Percentiles rank a stretch among this genome's conserved stretches.
These are phyloP conservation scores for Anser brachyrhynchus DNA, from an alignment of 2,113 vertebrate genomes.

Conservation along the genomic window DNA sequence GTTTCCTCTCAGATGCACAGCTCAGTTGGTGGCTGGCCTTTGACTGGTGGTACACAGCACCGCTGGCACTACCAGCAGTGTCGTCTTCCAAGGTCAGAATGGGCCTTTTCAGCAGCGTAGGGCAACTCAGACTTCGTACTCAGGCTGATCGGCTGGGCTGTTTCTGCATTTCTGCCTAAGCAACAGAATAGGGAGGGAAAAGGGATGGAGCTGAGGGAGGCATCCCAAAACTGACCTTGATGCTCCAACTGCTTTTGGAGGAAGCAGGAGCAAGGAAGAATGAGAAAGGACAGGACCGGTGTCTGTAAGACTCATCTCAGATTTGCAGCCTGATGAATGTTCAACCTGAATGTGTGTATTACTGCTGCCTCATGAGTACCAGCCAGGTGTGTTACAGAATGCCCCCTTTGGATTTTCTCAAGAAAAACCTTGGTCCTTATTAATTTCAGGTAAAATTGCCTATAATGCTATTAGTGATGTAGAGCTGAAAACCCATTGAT, in stretches of 20 bases:
- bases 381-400: background rate
- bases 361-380: background rate
- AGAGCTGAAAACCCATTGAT: background rate
- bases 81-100: background rate
- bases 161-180: background rate
- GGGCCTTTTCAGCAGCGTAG: background rate
- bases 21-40: background rate
- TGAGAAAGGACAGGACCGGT: background rate
- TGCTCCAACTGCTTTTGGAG: background rate
- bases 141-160: fast-evolving
- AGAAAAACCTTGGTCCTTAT: background rate
- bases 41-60: background rate
- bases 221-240: background rate
- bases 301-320: background rate
- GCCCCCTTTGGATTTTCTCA: background rate
- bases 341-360: background rate
- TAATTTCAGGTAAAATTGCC: background rate
- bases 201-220: background rate
- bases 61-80: background rate
- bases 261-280: background rate
- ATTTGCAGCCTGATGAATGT: background rate
- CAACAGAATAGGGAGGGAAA: background rate
- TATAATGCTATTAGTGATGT: background rate
- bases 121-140: background rate
- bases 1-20: background rate